Evolutionary conservation across 2,888 invertebrate genomes (phyloP), one percentile per base, ranked within the genome.

Genomic region (Hemithea aestivaria): DNA sequence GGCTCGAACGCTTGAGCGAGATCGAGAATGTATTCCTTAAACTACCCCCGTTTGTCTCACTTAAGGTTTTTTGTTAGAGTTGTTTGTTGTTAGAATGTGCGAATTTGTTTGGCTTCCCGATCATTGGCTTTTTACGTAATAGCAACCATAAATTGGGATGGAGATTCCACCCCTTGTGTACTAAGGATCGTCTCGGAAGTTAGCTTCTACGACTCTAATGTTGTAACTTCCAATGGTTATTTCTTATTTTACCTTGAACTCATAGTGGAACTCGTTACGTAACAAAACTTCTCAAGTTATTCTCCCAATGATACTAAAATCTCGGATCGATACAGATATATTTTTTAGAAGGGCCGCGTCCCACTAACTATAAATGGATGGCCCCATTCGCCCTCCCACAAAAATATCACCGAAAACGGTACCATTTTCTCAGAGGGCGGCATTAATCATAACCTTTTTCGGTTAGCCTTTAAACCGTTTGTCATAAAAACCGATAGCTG

Each of bases 21-120:
- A 43, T 43, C 20, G 43, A 31, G 23, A 43, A 43, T 26, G 41
- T 28, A 42, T 42, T 42, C 36, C 33, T 42, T 10, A 39, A 51
- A 49, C 40, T 49, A 47, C 45, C 31, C 42, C 36, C 44, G 48
- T 53, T 53, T 50, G 53, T 53, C 53, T 53, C 50, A 46, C 48
- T 50, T 53, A 53, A 46, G 42, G 50, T 50, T 53, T 50, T 48
- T 50, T 45, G 45, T 53, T 41, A 41, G 41, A 48, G 45, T 53
- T 53, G 52, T 53, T 53, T 53, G 53, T 53, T 50, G 31, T 45
- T 40, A 12, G 27, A 40, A 45, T 37, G 35, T 39, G 40, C 23
- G 40, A 40, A 48, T 50, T 53, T 53, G 48, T 50, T 48, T 44
- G 45, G 47, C 35, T 45, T 41, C 33, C 31, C 20, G 20, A 42